Evolutionary conservation across 1,140 invertebrate genomes (phyloP), one percentile per base, ranked within the genome.

Genomic region (Trichonephila clavata): DNA sequence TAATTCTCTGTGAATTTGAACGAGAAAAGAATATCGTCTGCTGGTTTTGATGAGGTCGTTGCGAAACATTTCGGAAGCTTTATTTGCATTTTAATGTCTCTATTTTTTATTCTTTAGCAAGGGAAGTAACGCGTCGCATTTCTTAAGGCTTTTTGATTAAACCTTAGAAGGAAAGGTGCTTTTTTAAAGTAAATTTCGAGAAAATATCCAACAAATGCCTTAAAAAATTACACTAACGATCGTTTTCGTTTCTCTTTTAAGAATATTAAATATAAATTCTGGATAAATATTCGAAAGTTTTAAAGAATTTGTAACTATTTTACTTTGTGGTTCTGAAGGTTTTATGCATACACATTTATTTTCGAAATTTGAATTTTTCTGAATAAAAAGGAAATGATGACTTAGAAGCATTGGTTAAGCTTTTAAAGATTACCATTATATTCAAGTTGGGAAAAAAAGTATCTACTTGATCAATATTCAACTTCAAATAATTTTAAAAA

Each of bases 31-130:
- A 86, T 32, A 63, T 7, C 57, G 50, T 86, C 59, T 32, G 84
- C 50, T 50, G 50, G n/a, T 61, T 86, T 86, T 27, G 84, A 86
- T 61, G 57, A 43, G 60, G 27, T 60, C 50, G 84, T 86, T 61
- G n/a, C 24, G 2, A 63, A 86, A 60, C 59, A 21, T 59, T 59
- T 86, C 39, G 27, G 59, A 32, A 32, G 59, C 27, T 86, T 32
- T 86, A 86, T 86, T 86, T 86, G 84, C 84, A 86, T 86, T 86
- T 86, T 86, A 86, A 86, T 86, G 84, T 39, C 59, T n/a, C 7
- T n/a, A 32, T 32, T 27, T 32, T 84, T 86, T 86, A 50, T 32
- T n/a, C 59, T 16, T 84, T 57, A n/a, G 13, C 18, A 18, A 13
- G 18, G 27, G 24, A 60, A 21, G 24, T 16, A 21, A 63, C 24